These are phyloP conservation scores for Capreolus pygargus DNA, from an alignment of 2,113 vertebrate species.

Conservation along the genomic window DNA sequence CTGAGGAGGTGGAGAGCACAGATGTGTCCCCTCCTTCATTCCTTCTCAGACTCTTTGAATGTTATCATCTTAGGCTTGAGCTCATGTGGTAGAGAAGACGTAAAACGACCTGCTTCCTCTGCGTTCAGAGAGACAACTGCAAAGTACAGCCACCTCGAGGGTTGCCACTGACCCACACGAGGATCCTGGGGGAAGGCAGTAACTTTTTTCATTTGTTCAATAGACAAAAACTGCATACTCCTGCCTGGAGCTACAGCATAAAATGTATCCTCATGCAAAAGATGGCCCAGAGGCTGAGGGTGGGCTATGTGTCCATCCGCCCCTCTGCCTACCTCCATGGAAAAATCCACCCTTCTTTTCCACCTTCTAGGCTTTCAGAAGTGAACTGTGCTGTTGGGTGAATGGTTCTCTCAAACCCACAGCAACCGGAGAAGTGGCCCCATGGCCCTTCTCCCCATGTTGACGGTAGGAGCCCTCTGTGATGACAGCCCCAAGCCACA, in stretches of 20 bases:
- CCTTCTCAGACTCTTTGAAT: background rate
- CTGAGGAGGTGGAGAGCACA: background rate
- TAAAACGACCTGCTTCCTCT: background rate
- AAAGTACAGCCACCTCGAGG: background rate
- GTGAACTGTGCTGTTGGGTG: background rate
- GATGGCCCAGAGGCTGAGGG: background rate
- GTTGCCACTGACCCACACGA: rapidly evolving
- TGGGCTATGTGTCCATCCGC: background rate
- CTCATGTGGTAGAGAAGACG: background rate
- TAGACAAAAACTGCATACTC: background rate
- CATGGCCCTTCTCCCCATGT: rapidly evolving
- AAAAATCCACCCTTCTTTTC: background rate
- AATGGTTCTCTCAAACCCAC: background rate
- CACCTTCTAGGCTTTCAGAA: background rate
- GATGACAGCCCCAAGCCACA: rapidly evolving
- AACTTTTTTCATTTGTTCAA: background rate
- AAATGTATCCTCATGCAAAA: background rate
- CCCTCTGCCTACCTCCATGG: background rate
- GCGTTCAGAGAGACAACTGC: background rate
- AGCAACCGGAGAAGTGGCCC: background rate
- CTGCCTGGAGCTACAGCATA: background rate
- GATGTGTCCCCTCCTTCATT: background rate
- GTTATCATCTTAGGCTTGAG: background rate
- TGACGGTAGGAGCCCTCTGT: background rate
- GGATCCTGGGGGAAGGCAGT: background rate